Base-by-base conservation (phyloP, 2,888 invertebrate species). In the Eristalis tenax region DNA sequence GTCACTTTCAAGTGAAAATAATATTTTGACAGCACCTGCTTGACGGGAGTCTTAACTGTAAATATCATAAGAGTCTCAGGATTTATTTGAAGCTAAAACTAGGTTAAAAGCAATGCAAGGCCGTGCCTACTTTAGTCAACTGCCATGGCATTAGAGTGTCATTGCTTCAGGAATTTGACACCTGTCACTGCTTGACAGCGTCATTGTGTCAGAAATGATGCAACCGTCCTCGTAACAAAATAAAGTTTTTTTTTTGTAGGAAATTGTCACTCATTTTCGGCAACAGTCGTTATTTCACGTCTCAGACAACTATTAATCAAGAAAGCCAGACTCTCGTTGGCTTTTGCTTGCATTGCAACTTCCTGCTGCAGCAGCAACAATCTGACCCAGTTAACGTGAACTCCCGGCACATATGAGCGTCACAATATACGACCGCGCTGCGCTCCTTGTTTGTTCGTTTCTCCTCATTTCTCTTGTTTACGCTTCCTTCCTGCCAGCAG, bases 401-500 rank as follows among this genome's bases (percentile, higher is more conserved):
- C 50, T 50, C 18, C 50, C 18, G 18, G 50, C 50, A 50, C 50
- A 50, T 18, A 18, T 50, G 50, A 50, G 18, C 50, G 32, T 32
- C 18, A 18, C 50, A 50, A 50, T 50, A 18, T 18, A 50, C 50
- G 50, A 50, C 50, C 50, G 50, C 15, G 59, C 59, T 59, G 59
- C 26, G 13, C 26, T 26, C 26, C 26, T 59, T 26, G 26, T 65
- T 18, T 75, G 50, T 50, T 26, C 2, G 26, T 64, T 64, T 23
- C 69, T 50, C 59, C 13, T 68, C 50, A 18, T 56, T 69, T 74
- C 75, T 61, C 50, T 65, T 84, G 76, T 85, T 79, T 80, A 73
- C 50, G 28, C 68, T 77, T 85, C 63, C 71, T 73, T 73, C 73
- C 80, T 81, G 76, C 76, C 61, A 40, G 28, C 43, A 32, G 78